A percentile compares a stretch with the other conserved stretches of the same genome.
Conservation (phyloP, 1,140 invertebrate species). For the Heliconius congener region DNA sequence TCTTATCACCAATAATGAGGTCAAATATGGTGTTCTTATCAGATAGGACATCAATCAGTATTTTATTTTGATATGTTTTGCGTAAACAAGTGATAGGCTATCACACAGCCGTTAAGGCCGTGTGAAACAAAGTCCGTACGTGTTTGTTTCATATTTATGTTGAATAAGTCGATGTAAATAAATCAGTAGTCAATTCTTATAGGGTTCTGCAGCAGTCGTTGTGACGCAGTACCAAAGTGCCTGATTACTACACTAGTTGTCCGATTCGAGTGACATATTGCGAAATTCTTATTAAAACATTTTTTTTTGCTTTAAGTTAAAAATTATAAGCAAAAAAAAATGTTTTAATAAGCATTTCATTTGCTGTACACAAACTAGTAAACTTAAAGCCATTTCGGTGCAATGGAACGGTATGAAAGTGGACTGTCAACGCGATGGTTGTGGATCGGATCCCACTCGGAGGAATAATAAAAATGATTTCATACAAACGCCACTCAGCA, state of each 20-base stretch:
- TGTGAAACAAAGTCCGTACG: slow-evolving; percentile 12
- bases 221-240: not conserved
- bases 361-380: no score
- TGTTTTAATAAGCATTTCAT: no score
- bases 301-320: no score
- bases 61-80: slow-evolving; percentile 31
- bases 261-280: no score
- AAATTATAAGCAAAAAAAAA: no score
- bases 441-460: not conserved
- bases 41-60: slow-evolving; percentile 12
- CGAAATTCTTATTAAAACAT: no score
- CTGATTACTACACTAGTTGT: not conserved
- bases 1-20: slow-evolving; percentile 13
- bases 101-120: slow-evolving; percentile 5
- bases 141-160: not conserved
- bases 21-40: slow-evolving; percentile 5
- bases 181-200: not conserved
- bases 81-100: slow-evolving; percentile 25
- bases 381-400: no score
- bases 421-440: not conserved
- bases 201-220: not conserved
- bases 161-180: not conserved
- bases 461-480: not conserved
- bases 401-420: no score
- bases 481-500: no score